These are phyloP conservation scores for Labeo calbasu DNA, from an alignment of 2,797 vertebrate genomes.

Conservation along the genomic window DNA sequence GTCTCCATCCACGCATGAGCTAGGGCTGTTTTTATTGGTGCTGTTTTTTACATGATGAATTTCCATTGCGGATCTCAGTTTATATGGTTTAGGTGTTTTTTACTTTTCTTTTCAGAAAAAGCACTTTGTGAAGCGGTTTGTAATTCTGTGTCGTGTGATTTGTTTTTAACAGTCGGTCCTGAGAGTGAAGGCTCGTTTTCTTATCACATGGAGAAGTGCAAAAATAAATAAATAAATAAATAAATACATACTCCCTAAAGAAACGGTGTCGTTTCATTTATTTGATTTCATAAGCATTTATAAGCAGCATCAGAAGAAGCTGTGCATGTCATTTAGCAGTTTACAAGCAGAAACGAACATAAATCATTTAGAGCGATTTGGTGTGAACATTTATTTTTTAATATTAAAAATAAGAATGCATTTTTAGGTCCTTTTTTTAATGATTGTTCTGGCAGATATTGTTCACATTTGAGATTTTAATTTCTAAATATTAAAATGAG, in stretches of 20 bases:
- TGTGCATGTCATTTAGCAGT: not conserved
- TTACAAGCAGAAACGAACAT: too few relatives aligned
- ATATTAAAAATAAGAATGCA: not conserved
- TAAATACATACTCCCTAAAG: conserved; percentile 55
- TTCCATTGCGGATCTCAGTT: conserved; percentile 57
- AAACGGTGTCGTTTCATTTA: not conserved
- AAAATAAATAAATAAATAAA: conserved; percentile 51
- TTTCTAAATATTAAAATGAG: not conserved
- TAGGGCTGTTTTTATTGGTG: conserved; percentile 21
- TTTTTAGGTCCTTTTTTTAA: not conserved
- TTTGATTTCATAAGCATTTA: not conserved
- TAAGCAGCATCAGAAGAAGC: not conserved
- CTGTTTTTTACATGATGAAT: conserved; percentile 50
- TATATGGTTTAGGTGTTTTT: conserved; percentile 63
- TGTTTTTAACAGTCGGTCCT: conserved; percentile 75
- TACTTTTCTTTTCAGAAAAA: conserved; percentile 70
- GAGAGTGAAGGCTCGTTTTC: conserved; percentile 70
- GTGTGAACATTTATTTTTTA: not conserved
- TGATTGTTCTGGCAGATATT: not conserved
- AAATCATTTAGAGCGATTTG: not conserved
- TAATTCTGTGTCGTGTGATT: conserved; percentile 69
- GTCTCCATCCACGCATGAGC: not conserved
- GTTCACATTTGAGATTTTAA: not conserved
- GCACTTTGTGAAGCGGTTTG: conserved; percentile 72
- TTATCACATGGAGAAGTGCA: conserved; percentile 70